Base-by-base conservation (phyloP, 2,113 vertebrate genomes). In the Himantopus leucocephalus region DNA sequence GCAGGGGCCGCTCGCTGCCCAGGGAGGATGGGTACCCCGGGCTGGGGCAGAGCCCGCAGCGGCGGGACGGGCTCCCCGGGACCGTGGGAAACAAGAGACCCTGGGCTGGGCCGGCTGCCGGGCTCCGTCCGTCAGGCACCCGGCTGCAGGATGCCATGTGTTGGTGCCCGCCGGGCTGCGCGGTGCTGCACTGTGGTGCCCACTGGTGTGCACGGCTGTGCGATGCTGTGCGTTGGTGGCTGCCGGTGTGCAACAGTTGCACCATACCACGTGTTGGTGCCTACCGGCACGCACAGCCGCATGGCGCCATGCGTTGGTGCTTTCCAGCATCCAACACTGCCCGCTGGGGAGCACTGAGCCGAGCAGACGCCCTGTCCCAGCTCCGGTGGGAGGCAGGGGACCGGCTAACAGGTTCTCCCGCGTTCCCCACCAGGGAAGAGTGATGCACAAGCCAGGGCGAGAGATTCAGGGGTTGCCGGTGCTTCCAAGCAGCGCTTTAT, bases 41-140 rank as follows among this genome's bases (percentile, higher is more conserved):
- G 23, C 71, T 34, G 37, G 43, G 70, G 27, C 22, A 58, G 23
- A 67, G 53, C 70, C 53, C 19, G 27, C 45, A 10, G 59, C 3
- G 0, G 26, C 1, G 6, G 41, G 37, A 47, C 3, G 5, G 39
- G 45, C 29, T 39, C 34, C 63, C 23, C 6, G 4, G 21, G 24
- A 26, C 34, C 5, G 5, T 91, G 96, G 98, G 96, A 96, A 96
- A 94, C 90, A 88, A 72, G 85, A 73, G 34, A 88, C 78, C 67
- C 95, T 72, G 94, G 20, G 32, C 43, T 62, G 27, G 41, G 66
- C 21, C 12, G 20, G 77, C 67, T 55, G 63, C 34, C 4, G 24
- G 32, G 27, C 23, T 9, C 29, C 27, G 0, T 27, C 55, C 18
- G 8, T n/a, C 11, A 64, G 5, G 45, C 32, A 9, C 35, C 35